Conservation (phyloP, 2,113 vertebrate genomes). For the Manacus vitellinus region DNA sequence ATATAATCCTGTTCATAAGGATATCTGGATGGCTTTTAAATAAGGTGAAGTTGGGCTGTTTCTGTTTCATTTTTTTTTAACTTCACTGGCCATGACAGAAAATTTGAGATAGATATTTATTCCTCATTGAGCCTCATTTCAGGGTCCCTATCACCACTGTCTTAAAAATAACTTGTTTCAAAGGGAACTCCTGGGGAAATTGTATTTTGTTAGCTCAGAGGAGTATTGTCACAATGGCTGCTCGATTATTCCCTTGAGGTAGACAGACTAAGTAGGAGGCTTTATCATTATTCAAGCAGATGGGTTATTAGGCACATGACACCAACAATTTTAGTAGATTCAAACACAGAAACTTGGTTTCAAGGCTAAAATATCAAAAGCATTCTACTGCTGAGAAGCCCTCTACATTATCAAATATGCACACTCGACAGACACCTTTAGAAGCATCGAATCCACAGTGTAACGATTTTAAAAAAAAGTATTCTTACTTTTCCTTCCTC, state of each 20-base stretch:
- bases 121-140: background rate
- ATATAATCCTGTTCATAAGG: background rate
- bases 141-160: background rate
- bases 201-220: conserved; percentile 16
- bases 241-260: conserved; percentile 19
- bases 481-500: background rate
- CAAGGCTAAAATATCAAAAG: conserved; percentile 14
- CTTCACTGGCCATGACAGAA: background rate
- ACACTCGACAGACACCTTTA: background rate
- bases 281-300: conserved; percentile 27
- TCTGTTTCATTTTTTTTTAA: background rate
- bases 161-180: conserved; percentile 10
- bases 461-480: background rate
- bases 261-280: conserved; percentile 44
- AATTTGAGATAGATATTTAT: background rate
- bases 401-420: background rate
- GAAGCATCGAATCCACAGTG: background rate
- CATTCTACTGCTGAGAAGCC: background rate
- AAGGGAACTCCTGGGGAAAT: background rate
- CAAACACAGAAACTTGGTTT: background rate
- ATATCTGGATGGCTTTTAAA: background rate
- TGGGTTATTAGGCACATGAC: conserved; percentile 23
- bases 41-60: background rate
- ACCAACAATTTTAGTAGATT: conserved; percentile 32
- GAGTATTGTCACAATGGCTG: background rate